Percentiles rank a stretch among this genome's conserved stretches.
Evolutionary conservation across 2,797 vertebrate genomes (phyloP).

Genomic region (Premnoplex brunnescens): DNA sequence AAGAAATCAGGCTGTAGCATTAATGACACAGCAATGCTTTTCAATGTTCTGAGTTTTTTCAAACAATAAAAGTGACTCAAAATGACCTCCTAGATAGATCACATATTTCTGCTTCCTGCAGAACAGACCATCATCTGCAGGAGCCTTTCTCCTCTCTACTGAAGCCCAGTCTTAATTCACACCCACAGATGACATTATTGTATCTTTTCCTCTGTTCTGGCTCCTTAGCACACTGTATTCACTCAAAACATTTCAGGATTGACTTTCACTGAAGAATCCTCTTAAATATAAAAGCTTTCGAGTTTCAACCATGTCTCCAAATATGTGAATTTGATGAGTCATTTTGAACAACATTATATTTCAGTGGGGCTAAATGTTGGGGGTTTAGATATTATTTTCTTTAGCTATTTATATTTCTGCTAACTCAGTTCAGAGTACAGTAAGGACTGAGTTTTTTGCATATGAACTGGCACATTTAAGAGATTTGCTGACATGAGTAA

Average conservation of each 20-base stretch:
- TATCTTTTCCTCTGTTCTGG: background rate
- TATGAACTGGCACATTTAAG: background rate
- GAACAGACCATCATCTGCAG: background rate
- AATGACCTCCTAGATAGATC: background rate
- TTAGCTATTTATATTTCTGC: background rate
- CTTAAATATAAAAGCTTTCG: background rate
- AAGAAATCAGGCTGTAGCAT: background rate
- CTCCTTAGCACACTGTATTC: background rate
- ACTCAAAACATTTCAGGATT: background rate
- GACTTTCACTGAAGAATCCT: background rate
- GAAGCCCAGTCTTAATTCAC: background rate
- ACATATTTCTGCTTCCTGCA: background rate
- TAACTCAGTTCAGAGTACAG: background rate
- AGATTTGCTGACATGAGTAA: background rate
- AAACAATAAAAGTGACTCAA: background rate
- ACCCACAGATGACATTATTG: fast-evolving
- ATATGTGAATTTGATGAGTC: background rate
- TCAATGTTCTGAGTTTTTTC: background rate
- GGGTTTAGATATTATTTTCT: background rate
- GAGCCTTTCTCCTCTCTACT: background rate
- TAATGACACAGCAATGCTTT: background rate
- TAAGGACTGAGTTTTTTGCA: background rate
- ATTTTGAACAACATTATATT: background rate
- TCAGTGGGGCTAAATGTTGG: background rate
- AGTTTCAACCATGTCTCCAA: background rate